Conservation (phyloP, 2,797 vertebrate species). For the Pseudopleuronectes americanus region DNA sequence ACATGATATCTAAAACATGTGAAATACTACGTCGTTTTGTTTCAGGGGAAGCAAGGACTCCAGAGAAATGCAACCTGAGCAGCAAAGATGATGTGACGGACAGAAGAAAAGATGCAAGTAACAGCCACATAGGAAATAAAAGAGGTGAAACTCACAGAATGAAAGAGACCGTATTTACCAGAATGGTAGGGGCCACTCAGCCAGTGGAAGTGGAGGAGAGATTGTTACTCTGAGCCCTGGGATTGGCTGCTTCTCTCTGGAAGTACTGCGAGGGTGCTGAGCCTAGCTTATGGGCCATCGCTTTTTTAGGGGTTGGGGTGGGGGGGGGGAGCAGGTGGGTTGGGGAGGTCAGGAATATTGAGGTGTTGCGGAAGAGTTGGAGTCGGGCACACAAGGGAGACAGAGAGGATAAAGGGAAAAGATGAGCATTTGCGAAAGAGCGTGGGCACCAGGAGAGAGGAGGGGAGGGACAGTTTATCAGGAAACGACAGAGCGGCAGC, state of each 20-base stretch:
- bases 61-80: slow-evolving; percentile 20
- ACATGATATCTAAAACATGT: background rate
- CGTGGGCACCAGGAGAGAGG: slow-evolving; percentile 56
- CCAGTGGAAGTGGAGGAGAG: slow-evolving; percentile 84
- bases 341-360: slow-evolving; percentile 37
- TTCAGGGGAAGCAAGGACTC: slow-evolving; percentile 9
- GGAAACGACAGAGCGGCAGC: slow-evolving; percentile 44
- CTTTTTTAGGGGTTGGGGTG: slow-evolving; percentile 68
- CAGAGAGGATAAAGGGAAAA: slow-evolving; percentile 64
- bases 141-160: slow-evolving; percentile 49
- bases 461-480: slow-evolving; percentile 60
- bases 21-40: slow-evolving; percentile 5
- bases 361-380: slow-evolving; percentile 56
- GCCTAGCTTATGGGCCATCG: slow-evolving; percentile 81
- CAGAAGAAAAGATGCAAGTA: slow-evolving; percentile 20
- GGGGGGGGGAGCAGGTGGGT: background rate
- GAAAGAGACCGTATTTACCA: slow-evolving; percentile 83
- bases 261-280: slow-evolving; percentile 86
- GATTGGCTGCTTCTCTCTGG: slow-evolving; percentile 85
- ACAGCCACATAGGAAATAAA: slow-evolving; percentile 2
- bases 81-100: slow-evolving; percentile 29
- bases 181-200: slow-evolving; percentile 80
- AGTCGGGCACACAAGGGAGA: slow-evolving; percentile 63
- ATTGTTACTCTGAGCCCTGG: slow-evolving; percentile 80
- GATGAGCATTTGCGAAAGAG: slow-evolving; percentile 67